Evolutionary conservation across 2,888 invertebrate species (phyloP).

Genomic region (Nomada flava): DNA sequence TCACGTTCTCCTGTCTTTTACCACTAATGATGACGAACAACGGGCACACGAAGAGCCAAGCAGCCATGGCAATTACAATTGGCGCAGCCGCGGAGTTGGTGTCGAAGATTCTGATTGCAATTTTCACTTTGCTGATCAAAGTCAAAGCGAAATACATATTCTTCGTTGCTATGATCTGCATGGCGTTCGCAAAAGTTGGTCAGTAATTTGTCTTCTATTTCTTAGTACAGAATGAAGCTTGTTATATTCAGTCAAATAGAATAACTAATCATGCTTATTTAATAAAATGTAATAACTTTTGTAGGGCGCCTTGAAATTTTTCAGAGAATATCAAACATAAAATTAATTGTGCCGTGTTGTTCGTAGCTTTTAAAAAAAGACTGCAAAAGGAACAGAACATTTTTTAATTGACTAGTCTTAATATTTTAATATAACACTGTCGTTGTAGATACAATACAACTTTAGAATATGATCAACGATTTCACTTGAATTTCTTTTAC

Average conservation of each 20-base stretch:
- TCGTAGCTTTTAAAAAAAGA: no score
- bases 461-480: background rate
- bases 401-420: no score
- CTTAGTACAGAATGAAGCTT: no score
- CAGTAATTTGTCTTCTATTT: slow-evolving; percentile 72
- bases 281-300: no score
- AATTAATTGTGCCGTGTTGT: no score
- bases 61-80: slow-evolving; percentile 89
- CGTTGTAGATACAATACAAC: no score
- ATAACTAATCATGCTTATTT: no score
- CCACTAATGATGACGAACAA: slow-evolving; percentile 87
- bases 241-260: no score
- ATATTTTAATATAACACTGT: no score
- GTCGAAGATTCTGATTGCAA: slow-evolving; percentile 87
- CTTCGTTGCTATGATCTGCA: slow-evolving; percentile 87
- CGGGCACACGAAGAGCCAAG: slow-evolving; percentile 86
- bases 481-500: slow-evolving; percentile 62
- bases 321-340: no score
- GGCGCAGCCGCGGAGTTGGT: slow-evolving; percentile 89
- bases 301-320: no score
- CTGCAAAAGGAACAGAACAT: no score
- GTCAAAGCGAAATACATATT: slow-evolving; percentile 89
- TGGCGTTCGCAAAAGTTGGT: slow-evolving; percentile 90
- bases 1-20: slow-evolving; percentile 89
- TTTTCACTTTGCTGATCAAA: slow-evolving; percentile 87